Conservation (phyloP, 2,113 vertebrate species). For the Heptranchias perlo region DNA sequence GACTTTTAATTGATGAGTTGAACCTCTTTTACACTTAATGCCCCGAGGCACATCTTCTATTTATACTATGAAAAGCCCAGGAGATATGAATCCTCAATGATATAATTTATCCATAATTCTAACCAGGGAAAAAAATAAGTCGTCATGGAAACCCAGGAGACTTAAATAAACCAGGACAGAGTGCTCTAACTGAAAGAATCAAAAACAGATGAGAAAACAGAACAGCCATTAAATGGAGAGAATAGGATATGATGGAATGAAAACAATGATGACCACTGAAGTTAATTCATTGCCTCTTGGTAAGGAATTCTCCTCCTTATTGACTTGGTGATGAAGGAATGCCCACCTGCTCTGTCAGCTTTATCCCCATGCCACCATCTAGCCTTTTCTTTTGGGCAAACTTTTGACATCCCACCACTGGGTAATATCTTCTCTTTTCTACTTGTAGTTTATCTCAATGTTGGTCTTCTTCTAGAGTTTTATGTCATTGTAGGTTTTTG, state of each 20-base stretch:
- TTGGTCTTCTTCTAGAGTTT: neutral
- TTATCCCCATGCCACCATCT: neutral
- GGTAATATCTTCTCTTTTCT: too few species aligned
- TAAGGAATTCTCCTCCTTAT: neutral
- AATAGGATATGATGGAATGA: neutral
- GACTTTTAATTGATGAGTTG: neutral
- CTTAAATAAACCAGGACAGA: slow-evolving; percentile 13
- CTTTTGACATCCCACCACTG: neutral
- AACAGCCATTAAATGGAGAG: neutral
- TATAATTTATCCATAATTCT: slow-evolving; percentile 16
- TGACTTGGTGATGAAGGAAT: neutral
- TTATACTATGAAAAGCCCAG: neutral
- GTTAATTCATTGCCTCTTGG: neutral
- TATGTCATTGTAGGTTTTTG: neutral
- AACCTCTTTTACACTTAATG: neutral
- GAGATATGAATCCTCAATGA: slow-evolving; percentile 11
- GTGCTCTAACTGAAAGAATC: neutral
- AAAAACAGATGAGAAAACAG: slow-evolving; percentile 34
- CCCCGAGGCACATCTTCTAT: slow-evolving; percentile 18
- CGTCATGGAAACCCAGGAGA: slow-evolving; percentile 23
- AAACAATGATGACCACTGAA: neutral
- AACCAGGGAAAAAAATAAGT: slow-evolving; percentile 6
- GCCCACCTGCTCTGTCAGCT: neutral
- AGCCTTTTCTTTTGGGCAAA: neutral
- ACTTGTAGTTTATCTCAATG: neutral